Percentiles rank a stretch among this genome's conserved stretches.
Conservation (phyloP, 2,888 invertebrate genomes). For the Epinotia ramella region DNA sequence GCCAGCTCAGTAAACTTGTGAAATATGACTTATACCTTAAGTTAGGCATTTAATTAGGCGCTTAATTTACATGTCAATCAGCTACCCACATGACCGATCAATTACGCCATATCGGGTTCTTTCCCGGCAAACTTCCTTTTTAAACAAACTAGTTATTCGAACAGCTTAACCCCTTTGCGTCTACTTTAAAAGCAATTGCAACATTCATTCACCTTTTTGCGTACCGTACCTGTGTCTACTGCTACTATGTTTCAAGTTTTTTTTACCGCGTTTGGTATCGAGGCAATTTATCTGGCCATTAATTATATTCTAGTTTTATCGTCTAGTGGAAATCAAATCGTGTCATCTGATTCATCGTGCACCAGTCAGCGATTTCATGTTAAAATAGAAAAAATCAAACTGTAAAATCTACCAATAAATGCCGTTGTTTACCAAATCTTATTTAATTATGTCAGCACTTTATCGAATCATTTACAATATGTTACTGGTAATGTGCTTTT, state of each 20-base stretch:
- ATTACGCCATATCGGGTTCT: constrained; percentile 20
- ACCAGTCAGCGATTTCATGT: constrained; percentile 1
- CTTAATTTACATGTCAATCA: neutral
- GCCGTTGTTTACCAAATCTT: too few relatives aligned
- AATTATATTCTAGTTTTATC: constrained; percentile 21
- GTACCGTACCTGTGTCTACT: constrained; percentile 19
- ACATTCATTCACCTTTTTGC: constrained; percentile 36
- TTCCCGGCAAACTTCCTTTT: constrained; percentile 26
- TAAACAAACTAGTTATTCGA: constrained; percentile 32
- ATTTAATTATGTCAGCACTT: too few relatives aligned
- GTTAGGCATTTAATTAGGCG: neutral
- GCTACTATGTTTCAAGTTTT: constrained; percentile 11
- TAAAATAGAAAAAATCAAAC: too few relatives aligned
- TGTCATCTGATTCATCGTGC: constrained; percentile 5
- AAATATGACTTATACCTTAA: neutral
- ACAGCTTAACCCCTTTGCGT: constrained; percentile 31
- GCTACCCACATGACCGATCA: constrained; percentile 9
- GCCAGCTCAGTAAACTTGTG: neutral
- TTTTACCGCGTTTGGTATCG: constrained; percentile 30
- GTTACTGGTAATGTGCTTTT: neutral
- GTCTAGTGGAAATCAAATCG: constrained; percentile 10
- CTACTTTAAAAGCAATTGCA: constrained; percentile 37
- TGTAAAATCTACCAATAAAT: too few relatives aligned
- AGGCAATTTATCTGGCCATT: constrained; percentile 37
- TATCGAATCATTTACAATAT: too few relatives aligned